A percentile compares a stretch with the other conserved stretches of the same genome.
These are phyloP conservation scores for Drosophila ohnishii DNA, from an alignment of 1,140 invertebrate species.

Conservation along the genomic window DNA sequence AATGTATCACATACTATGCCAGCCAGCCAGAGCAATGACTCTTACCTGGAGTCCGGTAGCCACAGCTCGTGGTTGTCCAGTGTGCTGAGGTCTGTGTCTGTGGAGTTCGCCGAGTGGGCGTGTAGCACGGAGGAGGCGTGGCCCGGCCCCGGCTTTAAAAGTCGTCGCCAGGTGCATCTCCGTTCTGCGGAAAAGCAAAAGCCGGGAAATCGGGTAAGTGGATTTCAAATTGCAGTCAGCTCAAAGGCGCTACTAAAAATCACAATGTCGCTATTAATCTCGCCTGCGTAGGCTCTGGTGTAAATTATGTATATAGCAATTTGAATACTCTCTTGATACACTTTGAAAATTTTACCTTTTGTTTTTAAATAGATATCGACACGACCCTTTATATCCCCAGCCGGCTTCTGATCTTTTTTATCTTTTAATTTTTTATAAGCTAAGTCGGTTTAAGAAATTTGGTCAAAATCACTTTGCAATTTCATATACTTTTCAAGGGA, in stretches of 20 bases:
- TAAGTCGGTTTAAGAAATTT: not conserved
- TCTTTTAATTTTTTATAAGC: not conserved
- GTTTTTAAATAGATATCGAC: too few relatives aligned
- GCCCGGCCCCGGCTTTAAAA: slow-evolving; percentile 84
- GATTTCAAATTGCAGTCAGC: slow-evolving; percentile 34
- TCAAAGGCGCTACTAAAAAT: slow-evolving; percentile 32
- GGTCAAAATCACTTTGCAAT: too few relatives aligned
- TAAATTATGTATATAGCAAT: not conserved
- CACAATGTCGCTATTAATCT: slow-evolving; percentile 64
- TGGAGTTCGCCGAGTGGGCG: slow-evolving; percentile 89
- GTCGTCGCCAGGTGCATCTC: slow-evolving; percentile 86
- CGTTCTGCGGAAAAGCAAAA: slow-evolving; percentile 83
- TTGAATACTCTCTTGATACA: not conserved
- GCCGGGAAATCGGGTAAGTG: slow-evolving; percentile 25
- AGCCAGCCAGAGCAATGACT: not conserved
- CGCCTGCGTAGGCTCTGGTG: not conserved
- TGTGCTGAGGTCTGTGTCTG: slow-evolving; percentile 91
- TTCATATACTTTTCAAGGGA: too few relatives aligned
- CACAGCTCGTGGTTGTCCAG: slow-evolving; percentile 91
- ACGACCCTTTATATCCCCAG: too few relatives aligned
- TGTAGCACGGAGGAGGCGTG: slow-evolving; percentile 86
- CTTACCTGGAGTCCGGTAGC: slow-evolving; percentile 88
- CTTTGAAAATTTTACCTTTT: not conserved
- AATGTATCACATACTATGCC: slow-evolving; percentile 7
- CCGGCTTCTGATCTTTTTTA: not conserved